These are phyloP conservation scores for Urocitellus parryii DNA, from an alignment of 2,113 vertebrate genomes.

Conservation along the genomic window DNA sequence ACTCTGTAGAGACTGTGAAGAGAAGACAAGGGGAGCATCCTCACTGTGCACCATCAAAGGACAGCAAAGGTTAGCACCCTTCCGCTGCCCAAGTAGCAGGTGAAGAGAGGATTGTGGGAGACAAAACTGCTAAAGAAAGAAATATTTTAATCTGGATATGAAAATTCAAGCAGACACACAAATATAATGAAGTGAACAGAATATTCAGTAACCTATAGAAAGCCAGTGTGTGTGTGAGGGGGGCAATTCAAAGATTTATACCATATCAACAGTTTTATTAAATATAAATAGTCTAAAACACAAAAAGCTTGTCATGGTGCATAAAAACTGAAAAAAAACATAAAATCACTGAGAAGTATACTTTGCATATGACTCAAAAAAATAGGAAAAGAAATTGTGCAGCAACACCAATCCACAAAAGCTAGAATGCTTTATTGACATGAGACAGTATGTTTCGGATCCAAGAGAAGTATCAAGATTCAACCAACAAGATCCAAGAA, in stretches of 20 bases:
- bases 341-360: background rate
- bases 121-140: background rate
- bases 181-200: background rate
- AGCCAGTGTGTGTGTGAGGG: background rate
- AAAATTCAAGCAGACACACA: background rate
- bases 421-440: background rate
- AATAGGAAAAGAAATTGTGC: background rate
- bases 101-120: background rate
- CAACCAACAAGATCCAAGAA: background rate
- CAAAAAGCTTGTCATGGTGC: background rate
- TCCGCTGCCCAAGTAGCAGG: rapidly evolving
- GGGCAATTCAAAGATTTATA: background rate
- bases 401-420: background rate
- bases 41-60: background rate
- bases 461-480: background rate
- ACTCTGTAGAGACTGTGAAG: too few relatives aligned
- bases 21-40: too few relatives aligned
- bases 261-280: background rate
- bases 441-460: background rate
- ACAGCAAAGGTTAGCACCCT: background rate
- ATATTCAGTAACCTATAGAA: background rate
- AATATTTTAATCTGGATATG: background rate
- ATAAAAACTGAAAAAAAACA: background rate
- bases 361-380: background rate
- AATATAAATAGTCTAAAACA: background rate